Percentiles rank a stretch among this genome's conserved stretches.
Evolutionary conservation across 2,888 invertebrate species (phyloP).

Genomic region (Drosophila meridiana): DNA sequence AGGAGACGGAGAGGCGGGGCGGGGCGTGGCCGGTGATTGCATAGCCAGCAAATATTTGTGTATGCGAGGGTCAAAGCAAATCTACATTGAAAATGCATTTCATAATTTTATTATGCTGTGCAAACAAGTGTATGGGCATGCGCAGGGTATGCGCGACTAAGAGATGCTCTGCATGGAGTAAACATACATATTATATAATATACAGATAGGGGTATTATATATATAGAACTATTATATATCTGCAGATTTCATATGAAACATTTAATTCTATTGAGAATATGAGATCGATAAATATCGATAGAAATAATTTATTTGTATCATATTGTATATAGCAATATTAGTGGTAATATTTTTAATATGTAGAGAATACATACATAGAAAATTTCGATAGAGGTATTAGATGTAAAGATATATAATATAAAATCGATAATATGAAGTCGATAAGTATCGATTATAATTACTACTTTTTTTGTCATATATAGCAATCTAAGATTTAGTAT

Average conservation of each 20-base stretch:
- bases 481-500: neutral
- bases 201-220: neutral
- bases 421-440: neutral
- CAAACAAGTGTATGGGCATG: neutral
- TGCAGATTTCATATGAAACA: too few relatives aligned
- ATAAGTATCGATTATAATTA: neutral
- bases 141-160: neutral
- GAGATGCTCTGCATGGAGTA: neutral
- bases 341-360: too few relatives aligned
- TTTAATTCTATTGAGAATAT: too few relatives aligned
- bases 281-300: too few relatives aligned
- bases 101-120: conserved; percentile 7
- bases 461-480: neutral
- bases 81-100: conserved; percentile 15
- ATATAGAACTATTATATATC: too few relatives aligned
- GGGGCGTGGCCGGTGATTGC: conserved; percentile 44
- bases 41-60: conserved; percentile 19
- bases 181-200: neutral
- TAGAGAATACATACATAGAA: too few relatives aligned
- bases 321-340: too few relatives aligned
- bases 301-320: too few relatives aligned
- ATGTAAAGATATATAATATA: too few relatives aligned
- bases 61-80: conserved; percentile 6
- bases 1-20: too few relatives aligned
- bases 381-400: too few relatives aligned